Conservation (phyloP, 2,888 invertebrate species). For the Eupithecia tripunctaria region DNA sequence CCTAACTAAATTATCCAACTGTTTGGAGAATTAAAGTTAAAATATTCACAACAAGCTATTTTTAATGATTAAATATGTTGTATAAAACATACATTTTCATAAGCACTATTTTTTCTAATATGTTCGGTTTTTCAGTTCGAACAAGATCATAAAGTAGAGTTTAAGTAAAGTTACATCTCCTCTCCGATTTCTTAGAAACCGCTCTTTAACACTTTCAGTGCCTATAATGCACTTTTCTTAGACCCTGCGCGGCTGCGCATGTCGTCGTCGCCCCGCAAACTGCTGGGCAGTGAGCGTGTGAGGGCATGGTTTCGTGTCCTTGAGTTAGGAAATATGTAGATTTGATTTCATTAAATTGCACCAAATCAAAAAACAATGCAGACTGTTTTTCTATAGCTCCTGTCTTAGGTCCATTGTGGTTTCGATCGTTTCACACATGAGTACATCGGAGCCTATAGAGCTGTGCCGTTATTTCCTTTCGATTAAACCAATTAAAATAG, state of each 20-base stretch:
- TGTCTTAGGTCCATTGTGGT: slow-evolving; percentile 23
- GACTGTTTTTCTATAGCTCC: slow-evolving; percentile 14
- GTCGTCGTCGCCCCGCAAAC: not conserved
- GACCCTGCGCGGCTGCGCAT: too few species aligned
- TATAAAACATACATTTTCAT: too few species aligned
- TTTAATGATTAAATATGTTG: too few species aligned
- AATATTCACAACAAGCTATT: too few species aligned
- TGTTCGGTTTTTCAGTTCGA: too few species aligned
- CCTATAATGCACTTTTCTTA: not conserved
- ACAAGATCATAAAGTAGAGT: too few species aligned
- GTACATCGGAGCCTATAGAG: not conserved
- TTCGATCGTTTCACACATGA: slow-evolving; percentile 33
- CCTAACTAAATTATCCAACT: too few species aligned
- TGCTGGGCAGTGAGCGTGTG: not conserved
- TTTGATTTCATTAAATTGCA: slow-evolving; percentile 14
- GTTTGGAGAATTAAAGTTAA: too few species aligned
- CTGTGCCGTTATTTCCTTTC: not conserved
- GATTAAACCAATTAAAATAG: not conserved
- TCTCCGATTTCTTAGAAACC: too few species aligned
- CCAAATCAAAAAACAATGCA: slow-evolving; percentile 24
- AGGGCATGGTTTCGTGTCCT: slow-evolving; percentile 8
- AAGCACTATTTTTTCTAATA: too few species aligned
- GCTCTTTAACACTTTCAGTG: not conserved
- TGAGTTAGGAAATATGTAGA: slow-evolving; percentile 21
- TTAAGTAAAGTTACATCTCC: too few species aligned